Base-by-base conservation (phyloP, 2,113 vertebrate genomes). In the Pseudorectes ferrugineus region DNA sequence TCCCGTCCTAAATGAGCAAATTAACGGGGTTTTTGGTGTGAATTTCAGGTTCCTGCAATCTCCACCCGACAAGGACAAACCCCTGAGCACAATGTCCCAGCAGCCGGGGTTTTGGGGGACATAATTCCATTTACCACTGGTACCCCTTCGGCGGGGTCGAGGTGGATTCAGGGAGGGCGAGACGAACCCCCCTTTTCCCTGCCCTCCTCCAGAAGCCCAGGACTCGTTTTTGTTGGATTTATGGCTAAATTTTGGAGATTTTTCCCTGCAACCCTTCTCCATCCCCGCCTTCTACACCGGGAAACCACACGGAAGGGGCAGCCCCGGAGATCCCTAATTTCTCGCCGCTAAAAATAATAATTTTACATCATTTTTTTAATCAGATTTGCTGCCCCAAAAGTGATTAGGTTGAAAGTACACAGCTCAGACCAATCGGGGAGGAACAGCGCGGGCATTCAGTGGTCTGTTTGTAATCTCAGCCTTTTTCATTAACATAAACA, bases 401-500 rank as follows among this genome's bases (percentile, higher is more conserved):
- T 97, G 98, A 98, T 98, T 97, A 97, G 79, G 77, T 94, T 92
- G 77, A 76, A 97, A 96, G 77, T 74, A 88, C 63, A 66, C 94
- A 93, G 88, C 68, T 96, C 67, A 94, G 77, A 96, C 96, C 96
- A 97, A 97, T 92, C 97, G 63, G 82, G 97, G 92, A 96, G 98
- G 96, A 83, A 82, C 79, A 57, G 75, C 65, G 95, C 83, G 98
- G 96, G 97, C 98, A 97, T 97, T 97, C 98, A 96, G 98, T 88
- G 97, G 97, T 98, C 98, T 99, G 98, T 98, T 98, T 98, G 98
- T 98, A 99, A 99, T 98, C 98, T 98, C 98, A 98, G 98, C 97
- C 98, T 97, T 98, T 98, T 98, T 97, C 98, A 98, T 97, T 97
- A 98, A 99, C 98, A 98, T 99, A 99, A 99, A 99, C 99, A 99